These are phyloP conservation scores for Hybognathus amarus DNA, from an alignment of 2,797 vertebrate species.

Conservation along the genomic window DNA sequence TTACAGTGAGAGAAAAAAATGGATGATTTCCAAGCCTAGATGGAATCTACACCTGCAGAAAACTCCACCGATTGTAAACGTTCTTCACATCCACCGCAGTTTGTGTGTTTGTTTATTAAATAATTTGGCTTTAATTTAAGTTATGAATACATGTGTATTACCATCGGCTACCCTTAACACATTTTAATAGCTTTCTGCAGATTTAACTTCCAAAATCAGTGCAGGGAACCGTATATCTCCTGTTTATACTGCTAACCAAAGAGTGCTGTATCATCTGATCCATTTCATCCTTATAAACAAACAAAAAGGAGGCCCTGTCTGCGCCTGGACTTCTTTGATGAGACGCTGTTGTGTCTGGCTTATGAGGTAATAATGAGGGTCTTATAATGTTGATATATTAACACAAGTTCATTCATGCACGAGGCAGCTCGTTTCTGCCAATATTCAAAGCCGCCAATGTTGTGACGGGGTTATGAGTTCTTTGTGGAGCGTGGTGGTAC, in stretches of 20 bases:
- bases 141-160: background rate
- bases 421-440: constrained; percentile 69
- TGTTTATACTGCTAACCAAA: constrained; percentile 33
- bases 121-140: background rate
- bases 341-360: constrained; percentile 64
- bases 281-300: constrained; percentile 44
- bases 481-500: constrained; percentile 73
- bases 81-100: background rate
- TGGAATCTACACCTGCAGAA: background rate
- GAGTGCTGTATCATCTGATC: constrained; percentile 44
- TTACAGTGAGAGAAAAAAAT: constrained; percentile 3
- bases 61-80: background rate
- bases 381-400: constrained; percentile 55
- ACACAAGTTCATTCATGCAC: constrained; percentile 59
- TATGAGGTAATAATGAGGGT: constrained; percentile 61
- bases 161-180: background rate
- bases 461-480: constrained; percentile 69
- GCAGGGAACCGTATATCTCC: constrained; percentile 11
- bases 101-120: background rate
- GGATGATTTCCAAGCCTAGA: background rate
- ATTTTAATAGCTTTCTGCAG: background rate
- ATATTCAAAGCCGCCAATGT: constrained; percentile 70
- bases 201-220: background rate
- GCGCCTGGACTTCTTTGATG: constrained; percentile 44
- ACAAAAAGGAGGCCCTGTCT: constrained; percentile 31